A percentile compares a stretch with the other conserved stretches of the same genome.
Evolutionary conservation across 2,797 vertebrate genomes (phyloP).

Genomic region (Melopsittacus undulatus): DNA sequence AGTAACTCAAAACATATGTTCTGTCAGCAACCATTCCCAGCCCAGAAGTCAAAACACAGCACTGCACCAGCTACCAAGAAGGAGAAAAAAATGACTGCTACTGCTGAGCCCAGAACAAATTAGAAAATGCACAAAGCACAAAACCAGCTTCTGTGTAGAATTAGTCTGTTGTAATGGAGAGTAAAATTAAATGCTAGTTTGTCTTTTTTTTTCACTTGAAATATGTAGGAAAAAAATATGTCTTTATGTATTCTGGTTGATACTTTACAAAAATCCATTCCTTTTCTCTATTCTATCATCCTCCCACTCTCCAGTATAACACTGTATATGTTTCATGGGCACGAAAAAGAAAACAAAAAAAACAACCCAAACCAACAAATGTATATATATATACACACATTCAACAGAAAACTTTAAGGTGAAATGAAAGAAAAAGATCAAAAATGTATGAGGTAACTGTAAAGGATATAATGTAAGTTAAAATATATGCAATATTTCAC

Average conservation of each 20-base stretch:
- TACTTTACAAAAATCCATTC: not conserved
- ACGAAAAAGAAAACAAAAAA: not conserved
- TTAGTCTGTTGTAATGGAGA: not conserved
- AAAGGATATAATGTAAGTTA: not conserved
- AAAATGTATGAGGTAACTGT: not conserved
- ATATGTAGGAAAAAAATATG: not conserved
- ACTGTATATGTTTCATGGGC: not conserved
- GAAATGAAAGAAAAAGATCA: not conserved
- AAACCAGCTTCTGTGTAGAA: not conserved
- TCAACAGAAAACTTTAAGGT: not conserved
- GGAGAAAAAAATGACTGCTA: no score
- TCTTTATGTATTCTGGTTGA: not conserved
- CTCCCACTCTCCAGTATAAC: not conserved
- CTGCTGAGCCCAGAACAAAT: no score
- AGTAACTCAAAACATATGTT: no score
- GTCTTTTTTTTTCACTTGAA: not conserved
- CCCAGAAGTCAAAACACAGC: no score
- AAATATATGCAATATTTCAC: not conserved
- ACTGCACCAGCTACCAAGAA: no score
- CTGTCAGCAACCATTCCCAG: no score
- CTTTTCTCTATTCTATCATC: not conserved
- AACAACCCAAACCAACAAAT: fast-evolving
- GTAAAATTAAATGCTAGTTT: not conserved
- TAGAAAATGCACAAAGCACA: not conserved
- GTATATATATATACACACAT: not conserved